phyloP scores from a whole-genome alignment of 2,797 vertebrate genomes.

The Brachymystax lenok region DNA sequence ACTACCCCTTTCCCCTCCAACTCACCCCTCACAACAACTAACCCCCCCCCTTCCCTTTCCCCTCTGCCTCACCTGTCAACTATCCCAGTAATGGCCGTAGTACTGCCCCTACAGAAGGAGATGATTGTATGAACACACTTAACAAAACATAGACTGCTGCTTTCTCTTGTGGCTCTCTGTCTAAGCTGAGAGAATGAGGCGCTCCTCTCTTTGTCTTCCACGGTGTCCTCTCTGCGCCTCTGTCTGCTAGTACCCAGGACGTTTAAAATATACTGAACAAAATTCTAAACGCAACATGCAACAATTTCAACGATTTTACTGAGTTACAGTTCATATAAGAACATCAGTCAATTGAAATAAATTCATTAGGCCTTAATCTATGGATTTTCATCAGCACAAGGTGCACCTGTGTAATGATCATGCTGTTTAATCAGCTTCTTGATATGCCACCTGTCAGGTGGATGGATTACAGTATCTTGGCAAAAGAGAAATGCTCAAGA shows the following conservation, averaged over 20 bases:
- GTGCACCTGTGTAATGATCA: too few species aligned
- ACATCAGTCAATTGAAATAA: too few species aligned
- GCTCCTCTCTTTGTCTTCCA: slow-evolving; percentile 31
- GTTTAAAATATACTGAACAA: slow-evolving; percentile 29
- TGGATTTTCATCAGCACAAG: too few species aligned
- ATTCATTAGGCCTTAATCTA: too few species aligned
- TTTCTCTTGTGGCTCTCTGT: slow-evolving; percentile 19
- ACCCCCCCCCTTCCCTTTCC: slow-evolving; percentile 15
- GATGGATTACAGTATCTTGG: too few species aligned
- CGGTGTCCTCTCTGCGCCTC: slow-evolving; percentile 16
- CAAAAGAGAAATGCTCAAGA: too few species aligned
- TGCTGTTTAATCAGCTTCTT: too few species aligned
- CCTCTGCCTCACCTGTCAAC: slow-evolving; percentile 22
- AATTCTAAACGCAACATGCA: too few species aligned
- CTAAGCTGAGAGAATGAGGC: slow-evolving; percentile 32
- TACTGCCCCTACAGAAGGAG: slow-evolving; percentile 77
- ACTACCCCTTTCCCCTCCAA: background rate
- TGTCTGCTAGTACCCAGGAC: slow-evolving; percentile 12
- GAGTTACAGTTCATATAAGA: too few species aligned
- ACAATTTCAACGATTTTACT: too few species aligned
- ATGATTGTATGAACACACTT: slow-evolving; percentile 79
- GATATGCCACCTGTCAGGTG: too few species aligned
- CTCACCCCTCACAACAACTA: slow-evolving; percentile 20
- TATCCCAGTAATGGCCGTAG: slow-evolving; percentile 48
- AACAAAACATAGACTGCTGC: slow-evolving; percentile 37